Percentiles rank a stretch among this genome's conserved stretches.
phyloP scores from a whole-genome alignment of 2,888 invertebrate genomes.

The Drosophila longiperda region DNA sequence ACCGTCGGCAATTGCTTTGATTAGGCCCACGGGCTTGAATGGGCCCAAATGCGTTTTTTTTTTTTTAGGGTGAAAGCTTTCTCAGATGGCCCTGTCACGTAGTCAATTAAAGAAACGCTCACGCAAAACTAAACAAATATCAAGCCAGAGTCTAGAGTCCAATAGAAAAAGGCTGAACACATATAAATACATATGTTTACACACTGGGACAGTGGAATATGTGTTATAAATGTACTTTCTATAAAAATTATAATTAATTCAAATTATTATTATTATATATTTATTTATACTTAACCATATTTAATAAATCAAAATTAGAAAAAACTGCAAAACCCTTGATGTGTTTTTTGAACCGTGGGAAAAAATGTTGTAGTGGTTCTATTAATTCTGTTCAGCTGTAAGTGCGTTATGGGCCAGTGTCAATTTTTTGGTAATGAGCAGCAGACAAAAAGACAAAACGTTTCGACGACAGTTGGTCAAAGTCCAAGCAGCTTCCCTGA shows the following conservation, averaged over 20 bases:
- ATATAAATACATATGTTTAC: background rate
- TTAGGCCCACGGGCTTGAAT: conserved; percentile 44
- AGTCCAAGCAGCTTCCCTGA: conserved; percentile 39
- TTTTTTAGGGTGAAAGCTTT: conserved; percentile 48
- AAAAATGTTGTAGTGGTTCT: background rate
- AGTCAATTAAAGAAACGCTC: conserved; percentile 63
- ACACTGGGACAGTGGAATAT: background rate
- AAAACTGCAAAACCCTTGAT: background rate
- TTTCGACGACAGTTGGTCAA: too few relatives aligned
- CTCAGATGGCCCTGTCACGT: conserved; percentile 50
- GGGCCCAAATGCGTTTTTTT: conserved; percentile 6
- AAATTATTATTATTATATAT: background rate
- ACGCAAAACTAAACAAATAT: conserved; percentile 66
- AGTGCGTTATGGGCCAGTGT: conserved; percentile 19
- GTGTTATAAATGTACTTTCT: background rate
- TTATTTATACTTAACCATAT: background rate
- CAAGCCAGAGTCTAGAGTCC: background rate
- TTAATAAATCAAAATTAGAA: too few relatives aligned
- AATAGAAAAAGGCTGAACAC: conserved; percentile 22
- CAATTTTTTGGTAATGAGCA: conserved; percentile 41
- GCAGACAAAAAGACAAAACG: background rate
- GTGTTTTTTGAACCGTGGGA: background rate
- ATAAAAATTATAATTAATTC: too few relatives aligned
- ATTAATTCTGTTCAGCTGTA: background rate
- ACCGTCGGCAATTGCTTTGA: conserved; percentile 41